phyloP scores from a whole-genome alignment of 1,140 invertebrate genomes.

The Sarcophaga bullata region DNA sequence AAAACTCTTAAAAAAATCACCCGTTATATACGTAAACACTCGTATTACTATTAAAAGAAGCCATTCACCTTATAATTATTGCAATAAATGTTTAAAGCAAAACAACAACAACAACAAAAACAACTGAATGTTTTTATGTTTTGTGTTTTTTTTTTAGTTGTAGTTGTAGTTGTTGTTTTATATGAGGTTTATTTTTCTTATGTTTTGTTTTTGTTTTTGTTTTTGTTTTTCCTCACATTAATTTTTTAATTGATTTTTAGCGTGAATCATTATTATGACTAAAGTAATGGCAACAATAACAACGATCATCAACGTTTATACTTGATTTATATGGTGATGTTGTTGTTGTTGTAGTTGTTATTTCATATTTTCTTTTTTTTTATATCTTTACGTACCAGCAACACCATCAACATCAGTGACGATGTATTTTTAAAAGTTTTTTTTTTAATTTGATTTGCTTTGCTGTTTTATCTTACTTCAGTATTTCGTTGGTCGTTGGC shows the following conservation, averaged over 20 bases:
- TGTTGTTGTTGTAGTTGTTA: not conserved
- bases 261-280: slow-evolving; percentile 1
- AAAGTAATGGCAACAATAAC: not conserved
- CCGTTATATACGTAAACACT: no score
- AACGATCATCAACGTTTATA: not conserved
- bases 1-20: no score
- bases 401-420: no score
- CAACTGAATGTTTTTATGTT: not conserved
- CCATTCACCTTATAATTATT: slow-evolving; percentile 22
- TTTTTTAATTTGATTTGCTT: not conserved
- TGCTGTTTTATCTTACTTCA: no score
- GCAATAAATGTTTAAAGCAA: not conserved
- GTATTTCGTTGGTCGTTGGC: no score
- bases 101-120: not conserved
- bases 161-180: not conserved
- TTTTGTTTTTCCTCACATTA: not conserved
- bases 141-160: not conserved
- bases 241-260: slow-evolving; percentile 27
- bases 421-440: not conserved
- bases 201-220: not conserved
- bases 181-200: no score
- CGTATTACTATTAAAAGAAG: not conserved
- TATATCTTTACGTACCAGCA: not conserved
- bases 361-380: not conserved
- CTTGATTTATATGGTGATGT: not conserved